Conservation (phyloP, 2,113 vertebrate species). For the Paralichthys olivaceus region DNA sequence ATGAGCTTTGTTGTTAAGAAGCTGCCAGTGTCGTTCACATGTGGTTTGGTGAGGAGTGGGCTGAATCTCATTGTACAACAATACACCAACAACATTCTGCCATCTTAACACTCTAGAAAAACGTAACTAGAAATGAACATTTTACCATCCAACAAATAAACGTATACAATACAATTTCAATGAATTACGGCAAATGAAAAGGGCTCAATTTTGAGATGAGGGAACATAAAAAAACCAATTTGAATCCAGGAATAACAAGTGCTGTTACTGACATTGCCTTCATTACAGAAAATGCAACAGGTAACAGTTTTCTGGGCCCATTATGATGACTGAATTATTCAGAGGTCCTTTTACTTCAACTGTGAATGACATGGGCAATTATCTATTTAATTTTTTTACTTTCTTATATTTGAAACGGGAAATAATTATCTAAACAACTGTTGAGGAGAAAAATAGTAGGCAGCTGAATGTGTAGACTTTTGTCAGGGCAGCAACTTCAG, state of each 20-base stretch:
- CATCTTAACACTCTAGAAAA: constrained; percentile 2
- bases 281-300: constrained; percentile 52
- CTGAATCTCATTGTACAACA: constrained; percentile 30
- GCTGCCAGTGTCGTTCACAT: constrained; percentile 22
- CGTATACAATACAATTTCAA: neutral
- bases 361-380: constrained; percentile 16
- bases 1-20: constrained; percentile 40
- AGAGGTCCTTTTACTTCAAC: constrained; percentile 33
- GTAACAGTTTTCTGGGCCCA: constrained; percentile 33
- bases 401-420: constrained; percentile 2
- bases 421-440: constrained; percentile 9
- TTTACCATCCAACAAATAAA: constrained; percentile 21
- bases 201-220: constrained; percentile 9
- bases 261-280: constrained; percentile 22
- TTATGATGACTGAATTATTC: constrained; percentile 54
- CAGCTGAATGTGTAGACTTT: neutral
- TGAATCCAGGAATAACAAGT: constrained; percentile 36
- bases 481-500: constrained; percentile 11
- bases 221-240: constrained; percentile 19
- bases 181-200: constrained; percentile 26
- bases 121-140: neutral
- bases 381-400: neutral
- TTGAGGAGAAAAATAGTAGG: neutral
- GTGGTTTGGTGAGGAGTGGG: constrained; percentile 30
- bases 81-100: neutral